Evolutionary conservation across 1,140 invertebrate species (phyloP).

Genomic region (Helicoverpa armigera): DNA sequence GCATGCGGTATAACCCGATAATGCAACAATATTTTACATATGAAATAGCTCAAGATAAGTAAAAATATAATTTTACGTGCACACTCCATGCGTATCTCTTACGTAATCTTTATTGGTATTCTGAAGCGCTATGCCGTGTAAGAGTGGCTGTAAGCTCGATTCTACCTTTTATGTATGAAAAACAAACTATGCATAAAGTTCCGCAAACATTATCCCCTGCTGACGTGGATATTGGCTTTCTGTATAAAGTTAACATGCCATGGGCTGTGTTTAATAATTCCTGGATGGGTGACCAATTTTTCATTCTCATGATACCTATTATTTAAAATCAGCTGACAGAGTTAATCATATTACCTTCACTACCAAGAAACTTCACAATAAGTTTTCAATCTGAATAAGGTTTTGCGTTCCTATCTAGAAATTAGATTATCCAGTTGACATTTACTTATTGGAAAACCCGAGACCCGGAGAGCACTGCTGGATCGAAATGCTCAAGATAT

Average conservation of each 20-base stretch:
- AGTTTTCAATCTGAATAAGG: background rate
- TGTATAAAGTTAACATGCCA: too few species aligned
- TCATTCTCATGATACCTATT: too few species aligned
- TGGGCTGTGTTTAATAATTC: too few species aligned
- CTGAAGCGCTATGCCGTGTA: conserved; percentile 24
- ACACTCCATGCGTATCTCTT: conserved; percentile 16
- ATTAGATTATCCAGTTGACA: background rate
- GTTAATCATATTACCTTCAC: too few species aligned
- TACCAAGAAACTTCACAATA: conserved; percentile 1
- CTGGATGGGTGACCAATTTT: too few species aligned
- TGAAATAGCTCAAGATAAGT: conserved; percentile 25
- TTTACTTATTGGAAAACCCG: conserved; percentile 16
- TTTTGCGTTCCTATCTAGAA: background rate
- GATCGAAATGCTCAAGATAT: background rate
- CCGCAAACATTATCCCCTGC: too few species aligned
- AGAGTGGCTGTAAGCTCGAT: conserved; percentile 1
- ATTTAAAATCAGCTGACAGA: too few species aligned
- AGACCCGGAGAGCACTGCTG: background rate
- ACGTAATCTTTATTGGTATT: conserved; percentile 29
- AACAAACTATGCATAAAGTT: background rate
- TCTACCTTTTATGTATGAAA: conserved; percentile 2
- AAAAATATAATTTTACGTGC: conserved; percentile 31
- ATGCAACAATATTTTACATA: conserved; percentile 6
- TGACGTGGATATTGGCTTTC: too few species aligned
- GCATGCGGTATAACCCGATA: conserved; percentile 8